These are phyloP conservation scores for Syngnathus floridae DNA, from an alignment of 2,113 vertebrate genomes.

Conservation along the genomic window DNA sequence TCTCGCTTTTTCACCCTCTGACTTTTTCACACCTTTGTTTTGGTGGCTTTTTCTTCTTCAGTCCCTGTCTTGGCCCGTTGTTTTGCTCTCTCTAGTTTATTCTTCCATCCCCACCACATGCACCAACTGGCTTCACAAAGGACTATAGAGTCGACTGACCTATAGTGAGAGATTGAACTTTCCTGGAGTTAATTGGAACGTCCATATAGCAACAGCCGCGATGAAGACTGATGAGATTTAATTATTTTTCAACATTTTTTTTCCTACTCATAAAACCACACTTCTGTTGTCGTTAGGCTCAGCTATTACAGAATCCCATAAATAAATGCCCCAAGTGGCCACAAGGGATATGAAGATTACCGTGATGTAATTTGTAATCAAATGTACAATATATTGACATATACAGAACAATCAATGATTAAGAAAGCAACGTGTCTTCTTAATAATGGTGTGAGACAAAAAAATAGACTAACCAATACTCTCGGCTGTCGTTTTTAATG, in stretches of 20 bases:
- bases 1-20: background rate
- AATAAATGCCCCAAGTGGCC: background rate
- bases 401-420: no score
- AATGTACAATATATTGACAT: background rate
- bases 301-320: no score
- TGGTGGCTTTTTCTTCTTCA: constrained; percentile 11
- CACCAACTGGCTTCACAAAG: constrained; percentile 15
- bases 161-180: constrained; percentile 28
- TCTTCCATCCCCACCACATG: background rate
- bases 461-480: background rate
- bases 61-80: background rate
- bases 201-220: constrained; percentile 15
- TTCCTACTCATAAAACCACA: background rate
- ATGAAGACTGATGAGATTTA: constrained; percentile 25
- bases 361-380: background rate
- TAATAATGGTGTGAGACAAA: background rate
- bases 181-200: constrained; percentile 36
- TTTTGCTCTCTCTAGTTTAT: constrained; percentile 13
- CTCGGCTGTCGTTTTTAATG: constrained; percentile 22
- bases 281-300: no score
- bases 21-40: constrained; percentile 8
- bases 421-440: background rate
- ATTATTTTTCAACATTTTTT: constrained; percentile 14
- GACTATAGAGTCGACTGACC: constrained; percentile 27
- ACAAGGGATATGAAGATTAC: no score